Conservation (phyloP, 2,888 invertebrate genomes). For the Sympetrum striolatum region DNA sequence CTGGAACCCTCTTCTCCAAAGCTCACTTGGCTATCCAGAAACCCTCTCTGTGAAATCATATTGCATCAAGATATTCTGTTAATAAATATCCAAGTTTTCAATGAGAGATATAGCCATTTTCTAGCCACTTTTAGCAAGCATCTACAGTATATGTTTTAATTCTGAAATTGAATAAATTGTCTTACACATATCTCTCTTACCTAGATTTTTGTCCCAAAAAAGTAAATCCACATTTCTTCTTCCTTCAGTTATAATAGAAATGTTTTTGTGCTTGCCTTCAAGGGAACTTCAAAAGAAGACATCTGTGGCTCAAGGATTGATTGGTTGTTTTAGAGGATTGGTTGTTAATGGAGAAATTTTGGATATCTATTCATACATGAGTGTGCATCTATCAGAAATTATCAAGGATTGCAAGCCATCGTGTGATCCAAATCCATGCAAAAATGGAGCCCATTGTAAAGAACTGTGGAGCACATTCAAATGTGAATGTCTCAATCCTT, state of each 20-base stretch:
- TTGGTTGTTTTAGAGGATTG: slow-evolving; percentile 91
- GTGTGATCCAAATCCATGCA: slow-evolving; percentile 92
- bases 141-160: no score
- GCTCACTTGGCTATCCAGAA: no score
- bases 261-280: slow-evolving; percentile 46
- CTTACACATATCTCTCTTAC: no score
- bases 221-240: no score
- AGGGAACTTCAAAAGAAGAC: slow-evolving; percentile 83
- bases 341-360: slow-evolving; percentile 91
- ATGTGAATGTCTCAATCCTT: slow-evolving; percentile 89
- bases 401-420: slow-evolving; percentile 93
- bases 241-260: no score
- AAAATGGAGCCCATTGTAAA: slow-evolving; percentile 88
- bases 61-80: no score
- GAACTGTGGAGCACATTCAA: slow-evolving; percentile 92
- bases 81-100: background rate
- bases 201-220: no score
- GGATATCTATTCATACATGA: slow-evolving; percentile 92
- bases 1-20: no score
- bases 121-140: no score
- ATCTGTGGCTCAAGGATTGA: slow-evolving; percentile 85
- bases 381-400: slow-evolving; percentile 88
- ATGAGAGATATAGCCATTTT: background rate
- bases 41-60: no score
- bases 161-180: no score